These are phyloP conservation scores for Drosophila conformis DNA, from an alignment of 2,888 invertebrate species.

Conservation along the genomic window DNA sequence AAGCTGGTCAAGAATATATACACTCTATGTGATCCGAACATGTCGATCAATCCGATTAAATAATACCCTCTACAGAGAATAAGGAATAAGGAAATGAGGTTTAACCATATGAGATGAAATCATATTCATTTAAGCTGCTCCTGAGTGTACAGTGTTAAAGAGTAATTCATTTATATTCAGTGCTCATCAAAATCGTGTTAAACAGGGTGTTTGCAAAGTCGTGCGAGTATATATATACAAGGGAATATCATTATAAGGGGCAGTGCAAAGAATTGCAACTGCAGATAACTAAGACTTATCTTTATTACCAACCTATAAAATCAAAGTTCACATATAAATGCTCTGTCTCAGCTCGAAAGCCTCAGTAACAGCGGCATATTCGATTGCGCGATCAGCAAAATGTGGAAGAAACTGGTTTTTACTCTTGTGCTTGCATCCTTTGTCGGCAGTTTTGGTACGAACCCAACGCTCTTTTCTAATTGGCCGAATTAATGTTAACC, in stretches of 20 bases:
- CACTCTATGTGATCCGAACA: neutral
- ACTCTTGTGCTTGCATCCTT: slow-evolving; percentile 47
- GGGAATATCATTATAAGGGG: neutral
- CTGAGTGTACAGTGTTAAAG: neutral
- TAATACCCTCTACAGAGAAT: neutral
- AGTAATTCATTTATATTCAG: neutral
- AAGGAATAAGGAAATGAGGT: no score
- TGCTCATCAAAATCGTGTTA: neutral
- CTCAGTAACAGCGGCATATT: neutral
- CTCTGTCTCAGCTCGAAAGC: neutral
- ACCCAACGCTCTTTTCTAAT: neutral
- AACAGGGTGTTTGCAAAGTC: neutral
- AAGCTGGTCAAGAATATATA: no score
- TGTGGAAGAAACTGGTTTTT: slow-evolving; percentile 60
- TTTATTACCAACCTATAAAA: neutral
- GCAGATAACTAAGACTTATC: slow-evolving; percentile 13
- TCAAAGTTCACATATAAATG: neutral
- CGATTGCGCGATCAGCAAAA: slow-evolving; percentile 14
- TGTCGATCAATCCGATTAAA: neutral
- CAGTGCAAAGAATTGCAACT: neutral
- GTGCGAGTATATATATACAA: neutral
- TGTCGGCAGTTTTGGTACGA: slow-evolving; percentile 58
- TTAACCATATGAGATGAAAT: neutral
- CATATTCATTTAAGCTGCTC: neutral
- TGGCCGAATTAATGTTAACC: neutral